Percentiles rank a stretch among this genome's conserved stretches.
Conservation (phyloP, 2,888 invertebrate genomes). For the Punctoribates punctum region DNA sequence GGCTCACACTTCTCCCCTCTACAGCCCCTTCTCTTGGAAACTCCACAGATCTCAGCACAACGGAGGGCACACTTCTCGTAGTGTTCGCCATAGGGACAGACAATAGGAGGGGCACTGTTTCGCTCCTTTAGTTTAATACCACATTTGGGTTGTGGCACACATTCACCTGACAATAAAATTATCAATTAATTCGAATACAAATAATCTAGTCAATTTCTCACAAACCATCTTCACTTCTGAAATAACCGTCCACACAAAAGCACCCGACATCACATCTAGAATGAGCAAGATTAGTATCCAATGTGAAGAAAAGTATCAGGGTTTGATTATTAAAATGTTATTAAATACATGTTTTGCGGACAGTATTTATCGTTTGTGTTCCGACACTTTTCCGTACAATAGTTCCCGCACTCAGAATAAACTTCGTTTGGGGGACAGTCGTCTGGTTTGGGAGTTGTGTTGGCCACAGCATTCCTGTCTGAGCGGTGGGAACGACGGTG, state of each 20-base stretch:
- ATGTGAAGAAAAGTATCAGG: no score
- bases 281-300: no score
- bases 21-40: background rate
- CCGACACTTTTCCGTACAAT: conserved; percentile 5
- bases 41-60: background rate
- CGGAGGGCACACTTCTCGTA: background rate
- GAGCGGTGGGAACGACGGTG: no score
- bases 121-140: background rate
- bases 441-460: background rate
- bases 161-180: background rate
- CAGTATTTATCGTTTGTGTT: background rate
- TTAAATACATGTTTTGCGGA: background rate
- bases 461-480: background rate
- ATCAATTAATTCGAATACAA: background rate
- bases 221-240: background rate
- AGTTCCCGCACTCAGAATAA: background rate
- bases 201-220: background rate
- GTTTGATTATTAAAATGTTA: background rate
- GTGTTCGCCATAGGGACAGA: background rate
- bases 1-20: background rate
- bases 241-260: conserved; percentile 1
- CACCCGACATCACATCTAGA: background rate
- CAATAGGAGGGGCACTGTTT: background rate
- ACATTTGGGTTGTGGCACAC: background rate
- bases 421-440: background rate